A percentile compares a stretch with the other conserved stretches of the same genome.
Evolutionary conservation across 2,113 vertebrate species (phyloP).

Genomic region (Micronycteris hirsuta): DNA sequence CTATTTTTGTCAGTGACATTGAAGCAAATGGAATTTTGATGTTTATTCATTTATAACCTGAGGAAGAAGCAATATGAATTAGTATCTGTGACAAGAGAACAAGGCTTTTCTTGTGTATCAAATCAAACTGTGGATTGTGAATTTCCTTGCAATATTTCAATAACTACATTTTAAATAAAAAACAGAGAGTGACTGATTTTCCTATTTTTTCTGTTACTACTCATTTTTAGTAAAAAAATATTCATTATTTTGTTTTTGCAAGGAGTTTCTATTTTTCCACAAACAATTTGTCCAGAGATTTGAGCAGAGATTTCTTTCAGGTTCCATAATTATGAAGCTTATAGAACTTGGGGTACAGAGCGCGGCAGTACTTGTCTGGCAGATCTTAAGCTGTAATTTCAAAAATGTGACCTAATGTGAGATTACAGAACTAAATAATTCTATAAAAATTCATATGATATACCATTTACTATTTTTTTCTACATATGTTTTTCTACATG

Average conservation of each 20-base stretch:
- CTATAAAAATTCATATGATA: constrained; percentile 55
- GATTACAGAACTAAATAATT: constrained; percentile 61
- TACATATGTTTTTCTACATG: constrained; percentile 54
- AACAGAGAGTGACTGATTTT: neutral
- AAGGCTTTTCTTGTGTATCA: neutral
- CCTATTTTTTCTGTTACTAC: neutral
- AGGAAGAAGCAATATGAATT: neutral
- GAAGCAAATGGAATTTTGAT: neutral
- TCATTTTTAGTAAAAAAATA: constrained; percentile 28
- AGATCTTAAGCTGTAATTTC: constrained; percentile 62
- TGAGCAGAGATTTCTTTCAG: neutral
- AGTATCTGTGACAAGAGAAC: neutral
- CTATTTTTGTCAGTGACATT: neutral
- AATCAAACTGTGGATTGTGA: neutral
- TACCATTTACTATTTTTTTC: constrained; percentile 63
- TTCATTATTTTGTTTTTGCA: neutral
- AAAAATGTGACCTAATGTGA: constrained; percentile 58
- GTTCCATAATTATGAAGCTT: neutral
- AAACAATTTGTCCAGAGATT: neutral
- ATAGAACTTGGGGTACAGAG: neutral
- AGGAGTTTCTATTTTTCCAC: neutral
- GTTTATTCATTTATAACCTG: neutral
- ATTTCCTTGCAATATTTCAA: neutral
- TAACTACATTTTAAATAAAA: constrained; percentile 1
- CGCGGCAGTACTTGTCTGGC: neutral